A percentile compares a stretch with the other conserved stretches of the same genome.
phyloP scores from a whole-genome alignment of 1,140 invertebrate species.

The Trachymyrmex septentrionalis region DNA sequence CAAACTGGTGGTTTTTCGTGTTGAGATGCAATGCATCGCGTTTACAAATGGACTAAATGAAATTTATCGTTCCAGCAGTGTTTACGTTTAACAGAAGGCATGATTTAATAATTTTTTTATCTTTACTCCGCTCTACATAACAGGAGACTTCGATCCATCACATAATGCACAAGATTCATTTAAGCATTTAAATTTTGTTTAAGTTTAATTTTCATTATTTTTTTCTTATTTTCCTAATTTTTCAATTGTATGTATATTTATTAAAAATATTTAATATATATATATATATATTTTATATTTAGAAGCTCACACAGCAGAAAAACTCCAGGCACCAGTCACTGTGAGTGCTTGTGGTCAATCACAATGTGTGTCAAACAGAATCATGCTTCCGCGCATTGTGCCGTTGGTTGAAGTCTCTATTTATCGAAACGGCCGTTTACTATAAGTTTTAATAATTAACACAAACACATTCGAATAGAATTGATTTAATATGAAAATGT shows the following conservation, averaged over 20 bases:
- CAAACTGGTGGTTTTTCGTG: conserved; percentile 92
- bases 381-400: neutral
- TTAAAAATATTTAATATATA: neutral
- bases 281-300: conserved; percentile 16
- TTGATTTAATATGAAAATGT: neutral
- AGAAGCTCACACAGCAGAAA: neutral
- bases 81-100: conserved; percentile 60
- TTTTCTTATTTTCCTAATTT: neutral
- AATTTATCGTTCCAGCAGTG: conserved; percentile 69
- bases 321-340: too few species aligned
- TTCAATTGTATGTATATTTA: too few species aligned
- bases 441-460: conserved; percentile 20
- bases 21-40: conserved; percentile 70
- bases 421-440: conserved; percentile 15
- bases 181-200: conserved; percentile 32
- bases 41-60: conserved; percentile 76
- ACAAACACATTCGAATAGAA: conserved; percentile 12
- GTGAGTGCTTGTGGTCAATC: too few species aligned
- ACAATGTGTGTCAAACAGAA: too few species aligned
- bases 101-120: conserved; percentile 58
- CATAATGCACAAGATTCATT: conserved; percentile 16
- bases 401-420: conserved; percentile 14
- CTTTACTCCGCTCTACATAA: neutral
- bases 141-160: conserved; percentile 29
- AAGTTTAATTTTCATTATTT: neutral